Evolutionary conservation across 2,888 invertebrate species (phyloP).

Genomic region (Osmoderma eremita): DNA sequence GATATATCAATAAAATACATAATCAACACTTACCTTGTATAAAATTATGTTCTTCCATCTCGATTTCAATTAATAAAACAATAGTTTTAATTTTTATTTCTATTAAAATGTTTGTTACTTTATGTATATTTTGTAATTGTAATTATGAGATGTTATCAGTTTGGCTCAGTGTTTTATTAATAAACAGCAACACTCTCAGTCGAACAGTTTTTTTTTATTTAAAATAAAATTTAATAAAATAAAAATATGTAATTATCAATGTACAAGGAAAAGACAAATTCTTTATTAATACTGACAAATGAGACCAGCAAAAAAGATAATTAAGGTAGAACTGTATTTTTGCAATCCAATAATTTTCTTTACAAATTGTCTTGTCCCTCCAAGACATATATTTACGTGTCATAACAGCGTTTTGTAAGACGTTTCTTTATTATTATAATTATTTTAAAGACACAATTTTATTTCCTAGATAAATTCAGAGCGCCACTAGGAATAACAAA

Average conservation of each 20-base stretch:
- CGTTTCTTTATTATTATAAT: background rate
- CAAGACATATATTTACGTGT: too few species aligned
- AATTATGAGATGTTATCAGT: too few species aligned
- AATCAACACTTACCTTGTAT: too few species aligned
- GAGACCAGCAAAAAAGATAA: background rate
- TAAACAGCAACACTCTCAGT: background rate
- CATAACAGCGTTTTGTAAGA: background rate
- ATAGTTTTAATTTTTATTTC: too few species aligned
- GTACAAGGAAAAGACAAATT: background rate
- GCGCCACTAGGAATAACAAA: conserved; percentile 35
- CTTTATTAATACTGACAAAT: conserved; percentile 1
- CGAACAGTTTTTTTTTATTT: conserved; percentile 24
- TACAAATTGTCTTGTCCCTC: background rate
- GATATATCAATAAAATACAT: too few species aligned
- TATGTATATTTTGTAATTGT: too few species aligned
- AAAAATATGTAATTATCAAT: conserved; percentile 4
- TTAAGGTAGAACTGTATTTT: background rate
- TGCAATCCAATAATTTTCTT: background rate
- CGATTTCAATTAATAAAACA: too few species aligned
- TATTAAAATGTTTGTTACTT: too few species aligned
- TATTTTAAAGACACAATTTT: conserved; percentile 34
- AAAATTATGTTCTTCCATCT: too few species aligned
- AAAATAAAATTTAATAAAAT: conserved; percentile 30
- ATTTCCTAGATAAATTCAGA: conserved; percentile 29
- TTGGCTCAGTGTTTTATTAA: background rate